These are phyloP conservation scores for Pachyramphus minor DNA, from an alignment of 2,113 vertebrate genomes.

Conservation along the genomic window DNA sequence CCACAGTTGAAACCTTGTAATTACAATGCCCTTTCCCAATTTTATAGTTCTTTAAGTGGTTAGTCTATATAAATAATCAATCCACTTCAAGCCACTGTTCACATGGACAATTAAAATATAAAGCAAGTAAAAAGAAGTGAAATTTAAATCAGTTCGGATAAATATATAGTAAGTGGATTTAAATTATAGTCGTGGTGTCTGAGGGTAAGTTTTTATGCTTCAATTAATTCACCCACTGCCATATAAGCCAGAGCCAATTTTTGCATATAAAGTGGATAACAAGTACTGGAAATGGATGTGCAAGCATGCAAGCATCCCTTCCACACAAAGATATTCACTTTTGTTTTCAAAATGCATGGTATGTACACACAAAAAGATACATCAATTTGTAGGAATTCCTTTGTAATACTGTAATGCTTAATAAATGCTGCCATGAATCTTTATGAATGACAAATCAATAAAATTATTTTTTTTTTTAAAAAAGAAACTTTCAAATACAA, in stretches of 20 bases:
- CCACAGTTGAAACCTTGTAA: background rate
- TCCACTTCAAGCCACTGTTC: background rate
- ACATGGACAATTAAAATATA: conserved; percentile 12
- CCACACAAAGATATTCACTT: background rate
- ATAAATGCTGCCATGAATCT: background rate
- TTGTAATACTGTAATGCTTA: background rate
- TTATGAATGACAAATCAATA: background rate
- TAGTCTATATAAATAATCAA: background rate
- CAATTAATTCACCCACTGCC: background rate
- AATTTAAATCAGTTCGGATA: background rate
- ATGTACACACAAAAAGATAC: background rate
- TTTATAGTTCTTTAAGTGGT: conserved; percentile 15
- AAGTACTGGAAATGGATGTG: background rate
- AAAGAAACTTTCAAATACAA: background rate
- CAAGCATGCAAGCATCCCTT: background rate
- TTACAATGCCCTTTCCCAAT: background rate
- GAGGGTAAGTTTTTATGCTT: conserved; percentile 21
- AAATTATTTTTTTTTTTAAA: background rate
- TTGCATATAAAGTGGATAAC: background rate
- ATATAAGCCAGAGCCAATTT: background rate
- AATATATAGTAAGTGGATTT: background rate
- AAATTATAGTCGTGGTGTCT: background rate
- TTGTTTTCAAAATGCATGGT: background rate
- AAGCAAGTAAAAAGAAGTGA: conserved; percentile 4
- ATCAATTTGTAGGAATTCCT: background rate